Evolutionary conservation across 2,113 vertebrate genomes (phyloP).

Genomic region (Cinclus mexicanus): DNA sequence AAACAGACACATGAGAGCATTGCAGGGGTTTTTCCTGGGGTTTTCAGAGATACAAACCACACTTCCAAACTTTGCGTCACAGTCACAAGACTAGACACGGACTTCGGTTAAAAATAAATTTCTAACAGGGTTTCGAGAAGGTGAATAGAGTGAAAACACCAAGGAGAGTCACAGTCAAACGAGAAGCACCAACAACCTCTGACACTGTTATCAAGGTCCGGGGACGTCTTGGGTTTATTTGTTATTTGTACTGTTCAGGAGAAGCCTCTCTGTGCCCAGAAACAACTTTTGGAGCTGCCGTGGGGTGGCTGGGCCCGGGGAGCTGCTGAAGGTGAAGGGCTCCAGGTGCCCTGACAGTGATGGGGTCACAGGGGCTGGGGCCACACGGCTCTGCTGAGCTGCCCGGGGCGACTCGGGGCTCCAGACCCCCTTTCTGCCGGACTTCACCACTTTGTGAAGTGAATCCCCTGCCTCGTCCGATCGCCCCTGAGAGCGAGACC

Average conservation of each 20-base stretch:
- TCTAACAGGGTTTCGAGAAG: background rate
- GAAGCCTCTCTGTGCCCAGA: background rate
- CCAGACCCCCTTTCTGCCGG: background rate
- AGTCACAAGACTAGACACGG: background rate
- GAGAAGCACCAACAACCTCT: background rate
- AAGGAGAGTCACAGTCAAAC: accelerated
- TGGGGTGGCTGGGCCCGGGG: accelerated
- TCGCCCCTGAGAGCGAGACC: accelerated
- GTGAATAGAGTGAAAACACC: background rate
- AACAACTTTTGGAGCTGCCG: background rate
- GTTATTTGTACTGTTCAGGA: background rate
- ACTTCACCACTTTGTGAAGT: accelerated
- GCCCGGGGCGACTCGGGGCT: accelerated
- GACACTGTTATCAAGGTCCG: background rate
- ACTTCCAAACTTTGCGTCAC: background rate
- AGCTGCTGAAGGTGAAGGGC: background rate
- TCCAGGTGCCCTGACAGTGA: background rate
- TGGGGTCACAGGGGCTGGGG: accelerated
- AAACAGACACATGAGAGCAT: background rate
- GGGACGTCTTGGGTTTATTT: background rate
- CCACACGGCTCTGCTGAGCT: accelerated
- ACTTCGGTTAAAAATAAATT: background rate
- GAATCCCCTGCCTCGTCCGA: accelerated
- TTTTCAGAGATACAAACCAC: background rate
- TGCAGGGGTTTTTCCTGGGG: background rate